A percentile compares a stretch with the other conserved stretches of the same genome.
phyloP scores from a whole-genome alignment of 2,888 invertebrate species.

The Myopa tessellatipennis region DNA sequence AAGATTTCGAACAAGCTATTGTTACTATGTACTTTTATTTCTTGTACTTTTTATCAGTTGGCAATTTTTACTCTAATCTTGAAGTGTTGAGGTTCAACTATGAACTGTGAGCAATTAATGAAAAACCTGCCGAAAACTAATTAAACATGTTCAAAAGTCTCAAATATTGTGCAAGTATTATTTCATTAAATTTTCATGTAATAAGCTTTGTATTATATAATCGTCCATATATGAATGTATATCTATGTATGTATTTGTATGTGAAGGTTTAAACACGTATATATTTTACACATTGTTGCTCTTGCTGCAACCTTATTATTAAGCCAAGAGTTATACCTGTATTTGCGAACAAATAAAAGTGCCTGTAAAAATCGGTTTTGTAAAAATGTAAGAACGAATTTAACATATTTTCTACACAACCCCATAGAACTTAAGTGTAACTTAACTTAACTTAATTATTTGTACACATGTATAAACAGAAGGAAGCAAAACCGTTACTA shows the following conservation, averaged over 20 bases:
- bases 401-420: slow-evolving; percentile 19
- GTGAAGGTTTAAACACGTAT: neutral
- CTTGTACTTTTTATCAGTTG: neutral
- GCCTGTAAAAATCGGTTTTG: slow-evolving; percentile 30
- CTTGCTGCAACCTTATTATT: neutral
- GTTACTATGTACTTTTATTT: neutral
- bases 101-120: slow-evolving; percentile 10
- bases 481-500: neutral
- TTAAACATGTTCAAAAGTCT: neutral
- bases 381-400: slow-evolving; percentile 22
- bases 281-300: slow-evolving; percentile 9
- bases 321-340: neutral
- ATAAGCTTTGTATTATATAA: neutral
- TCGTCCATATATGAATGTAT: neutral
- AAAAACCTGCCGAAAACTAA: neutral
- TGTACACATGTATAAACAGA: neutral
- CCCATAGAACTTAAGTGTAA: neutral
- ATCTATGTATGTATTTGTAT: neutral
- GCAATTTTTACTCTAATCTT: neutral
- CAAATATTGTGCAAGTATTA: slow-evolving; percentile 9
- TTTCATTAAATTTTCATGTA: neutral
- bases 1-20: slow-evolving; percentile 5
- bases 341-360: slow-evolving; percentile 25
- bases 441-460: slow-evolving; percentile 14
- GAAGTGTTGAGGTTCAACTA: neutral